Conservation (phyloP, 2,888 invertebrate species). For the Drosophila eohydei region DNA sequence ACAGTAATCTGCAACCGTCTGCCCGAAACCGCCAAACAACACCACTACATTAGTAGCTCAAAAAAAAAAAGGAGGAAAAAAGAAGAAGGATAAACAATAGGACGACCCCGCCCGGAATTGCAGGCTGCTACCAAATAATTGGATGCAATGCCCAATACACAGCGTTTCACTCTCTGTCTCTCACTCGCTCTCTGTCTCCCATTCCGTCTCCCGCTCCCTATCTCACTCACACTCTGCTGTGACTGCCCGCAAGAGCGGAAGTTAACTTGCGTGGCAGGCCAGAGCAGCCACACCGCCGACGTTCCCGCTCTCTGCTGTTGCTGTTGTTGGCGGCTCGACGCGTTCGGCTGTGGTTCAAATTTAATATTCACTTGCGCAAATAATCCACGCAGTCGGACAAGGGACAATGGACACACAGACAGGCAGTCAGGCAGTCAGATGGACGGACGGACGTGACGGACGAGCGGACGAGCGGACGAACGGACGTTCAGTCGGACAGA, state of each 20-base stretch:
- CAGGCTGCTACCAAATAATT: slow-evolving; percentile 62
- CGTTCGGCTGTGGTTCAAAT: slow-evolving; percentile 79
- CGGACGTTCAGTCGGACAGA: slow-evolving; percentile 1
- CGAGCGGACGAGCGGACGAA: slow-evolving; percentile 24
- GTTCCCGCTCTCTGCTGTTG: slow-evolving; percentile 17
- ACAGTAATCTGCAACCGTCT: slow-evolving; percentile 36
- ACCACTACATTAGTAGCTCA: slow-evolving; percentile 71
- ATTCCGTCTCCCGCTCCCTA: neutral
- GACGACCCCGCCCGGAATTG: neutral
- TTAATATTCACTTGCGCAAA: slow-evolving; percentile 80
- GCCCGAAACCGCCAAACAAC: slow-evolving; percentile 69
- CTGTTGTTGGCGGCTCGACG: slow-evolving; percentile 64
- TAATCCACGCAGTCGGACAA: slow-evolving; percentile 65
- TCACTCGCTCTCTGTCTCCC: no score
- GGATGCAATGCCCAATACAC: slow-evolving; percentile 56
- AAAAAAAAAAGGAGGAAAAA: neutral
- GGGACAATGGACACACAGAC: slow-evolving; percentile 23
- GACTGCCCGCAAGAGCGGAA: slow-evolving; percentile 72
- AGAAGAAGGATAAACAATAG: neutral
- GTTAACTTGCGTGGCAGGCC: slow-evolving; percentile 73
- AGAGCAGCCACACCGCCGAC: slow-evolving; percentile 12
- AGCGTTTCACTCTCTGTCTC: neutral
- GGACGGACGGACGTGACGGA: slow-evolving; percentile 28
- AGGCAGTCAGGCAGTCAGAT: slow-evolving; percentile 1
- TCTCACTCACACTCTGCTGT: slow-evolving; percentile 6